Base-by-base conservation (phyloP, 2,888 invertebrate species). In the Ischnus inquisitorius region DNA sequence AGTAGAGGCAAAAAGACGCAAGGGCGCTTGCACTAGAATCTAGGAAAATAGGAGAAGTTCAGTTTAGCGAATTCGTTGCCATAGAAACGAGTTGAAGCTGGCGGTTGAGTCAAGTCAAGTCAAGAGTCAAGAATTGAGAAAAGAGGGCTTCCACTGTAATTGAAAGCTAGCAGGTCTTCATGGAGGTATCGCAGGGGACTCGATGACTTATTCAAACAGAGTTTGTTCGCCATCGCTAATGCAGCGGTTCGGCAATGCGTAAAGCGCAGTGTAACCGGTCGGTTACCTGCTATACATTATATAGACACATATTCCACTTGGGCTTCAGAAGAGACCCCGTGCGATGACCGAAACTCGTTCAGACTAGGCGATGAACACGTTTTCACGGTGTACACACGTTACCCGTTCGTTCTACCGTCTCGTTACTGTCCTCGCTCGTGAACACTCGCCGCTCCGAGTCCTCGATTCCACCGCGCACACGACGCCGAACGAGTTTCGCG, bases 301-400 rank as follows among this genome's bases (percentile, higher is more conserved):
- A 39, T 72, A 75, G 8, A 34, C 77, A 39, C 78, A 74, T 69
- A 64, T 39, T 25, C 75, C 69, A 71, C 78, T 75, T 41, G 81
- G 54, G 78, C 81, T 80, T 84, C 74, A 41, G 54, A 80, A 68
- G 14, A 74, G 77, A 34, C 16, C 39, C 68, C 57, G 51, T 68
- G 74, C 10, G 57, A 78, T 54, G 62, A 57, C 78, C 64, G 39
- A 14, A 22, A 43, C 39, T 54, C 19, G 78, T 48, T 28, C 43
- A 62, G 28, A 62, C 60, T 51, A 39, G 62, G 22, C 64, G 62
- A 57, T 46, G 69, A 83, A 19, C 60, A 77, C 64, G 48, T 57
- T 48, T 34, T 64, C 67, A 46, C 25, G 57, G 54, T 62, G 34
- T 19, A 65, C 19, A 39, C 22, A 25, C 39, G 41, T 57, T 34